These are phyloP conservation scores for Caenorhabditis plicata DNA, from an alignment of 2,888 invertebrate genomes.

Conservation along the genomic window DNA sequence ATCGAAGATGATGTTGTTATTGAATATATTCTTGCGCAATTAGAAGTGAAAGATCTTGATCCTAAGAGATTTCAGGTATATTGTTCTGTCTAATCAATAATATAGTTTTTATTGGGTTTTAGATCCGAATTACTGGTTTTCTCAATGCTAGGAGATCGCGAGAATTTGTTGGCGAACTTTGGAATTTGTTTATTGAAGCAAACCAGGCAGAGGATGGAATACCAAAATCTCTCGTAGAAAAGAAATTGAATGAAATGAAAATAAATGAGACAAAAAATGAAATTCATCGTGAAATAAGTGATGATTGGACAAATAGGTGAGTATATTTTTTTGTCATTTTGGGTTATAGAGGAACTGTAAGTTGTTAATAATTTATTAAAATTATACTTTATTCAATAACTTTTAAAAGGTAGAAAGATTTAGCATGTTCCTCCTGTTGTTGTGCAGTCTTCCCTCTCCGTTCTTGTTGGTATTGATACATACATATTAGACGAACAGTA, in stretches of 20 bases:
- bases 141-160: constrained; percentile 95
- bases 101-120: constrained; percentile 66
- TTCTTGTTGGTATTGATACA: too few relatives aligned
- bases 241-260: constrained; percentile 89
- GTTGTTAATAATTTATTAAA: not conserved
- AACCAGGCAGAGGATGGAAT: constrained; percentile 85
- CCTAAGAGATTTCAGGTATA: constrained; percentile 52
- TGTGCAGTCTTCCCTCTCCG: too few relatives aligned
- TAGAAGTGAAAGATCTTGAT: constrained; percentile 77
- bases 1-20: constrained; percentile 98
- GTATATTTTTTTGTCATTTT: not conserved
- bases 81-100: not conserved
- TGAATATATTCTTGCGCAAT: constrained; percentile 96
- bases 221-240: constrained; percentile 87
- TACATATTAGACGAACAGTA: too few relatives aligned
- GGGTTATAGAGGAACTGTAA: not conserved
- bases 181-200: constrained; percentile 90
- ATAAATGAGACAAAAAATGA: constrained; percentile 14
- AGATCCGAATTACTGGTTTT: constrained; percentile 98
- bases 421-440: too few relatives aligned
- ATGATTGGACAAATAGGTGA: constrained; percentile 43
- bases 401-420: too few relatives aligned
- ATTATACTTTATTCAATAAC: not conserved
- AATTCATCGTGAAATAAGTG: constrained; percentile 12
- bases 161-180: constrained; percentile 94